Percentiles rank a stretch among this genome's conserved stretches.
Conservation (phyloP, 2,888 invertebrate species). For the Pterobdella sp. region DNA sequence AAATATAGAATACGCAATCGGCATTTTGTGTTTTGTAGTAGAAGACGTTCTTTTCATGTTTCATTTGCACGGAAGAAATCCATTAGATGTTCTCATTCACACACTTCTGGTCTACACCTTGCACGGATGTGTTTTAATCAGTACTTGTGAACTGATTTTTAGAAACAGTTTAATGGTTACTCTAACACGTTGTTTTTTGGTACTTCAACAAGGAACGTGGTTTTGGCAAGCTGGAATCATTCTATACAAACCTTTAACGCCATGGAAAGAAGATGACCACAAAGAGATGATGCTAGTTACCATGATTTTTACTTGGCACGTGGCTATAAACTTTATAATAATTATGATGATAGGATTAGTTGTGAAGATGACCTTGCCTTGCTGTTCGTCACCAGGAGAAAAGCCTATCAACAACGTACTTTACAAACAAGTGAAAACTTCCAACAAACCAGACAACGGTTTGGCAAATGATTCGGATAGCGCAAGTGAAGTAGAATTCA, state of each 20-base stretch:
- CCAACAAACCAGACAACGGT: background rate
- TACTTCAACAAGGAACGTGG: conserved; percentile 56
- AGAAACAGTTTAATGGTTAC: conserved; percentile 48
- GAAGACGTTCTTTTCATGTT: conserved; percentile 54
- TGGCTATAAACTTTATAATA: conserved; percentile 41
- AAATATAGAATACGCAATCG: conserved; percentile 50
- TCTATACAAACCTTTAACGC: conserved; percentile 51
- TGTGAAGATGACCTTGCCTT: conserved; percentile 35
- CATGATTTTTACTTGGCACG: conserved; percentile 49
- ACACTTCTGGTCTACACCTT: conserved; percentile 52
- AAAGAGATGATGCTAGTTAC: conserved; percentile 53
- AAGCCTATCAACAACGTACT: background rate
- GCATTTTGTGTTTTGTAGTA: conserved; percentile 50
- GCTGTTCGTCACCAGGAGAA: background rate
- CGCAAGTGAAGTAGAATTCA: conserved; percentile 21
- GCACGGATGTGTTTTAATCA: conserved; percentile 44
- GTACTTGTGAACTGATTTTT: conserved; percentile 49
- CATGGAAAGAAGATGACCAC: conserved; percentile 50
- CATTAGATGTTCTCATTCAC: conserved; percentile 51
- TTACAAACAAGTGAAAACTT: background rate
- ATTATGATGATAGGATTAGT: conserved; percentile 42
- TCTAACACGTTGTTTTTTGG: conserved; percentile 49
- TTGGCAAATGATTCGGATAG: background rate
- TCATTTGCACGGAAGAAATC: conserved; percentile 53
- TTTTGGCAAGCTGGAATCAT: conserved; percentile 55